phyloP scores from a whole-genome alignment of 2,113 vertebrate genomes.

The Malurus alboscapulatus region DNA sequence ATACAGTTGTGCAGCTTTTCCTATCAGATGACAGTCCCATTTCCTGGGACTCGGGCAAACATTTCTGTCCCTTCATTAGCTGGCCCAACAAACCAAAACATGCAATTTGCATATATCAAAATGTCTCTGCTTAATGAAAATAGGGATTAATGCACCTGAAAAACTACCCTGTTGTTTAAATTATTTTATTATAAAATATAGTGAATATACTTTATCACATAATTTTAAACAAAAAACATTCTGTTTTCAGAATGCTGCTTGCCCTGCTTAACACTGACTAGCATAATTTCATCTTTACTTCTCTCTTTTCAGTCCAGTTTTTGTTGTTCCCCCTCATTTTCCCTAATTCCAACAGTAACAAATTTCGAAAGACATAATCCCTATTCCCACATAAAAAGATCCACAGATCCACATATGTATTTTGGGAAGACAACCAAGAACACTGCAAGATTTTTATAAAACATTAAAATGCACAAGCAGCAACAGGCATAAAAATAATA shows the following conservation, averaged over 20 bases:
- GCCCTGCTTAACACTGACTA: neutral
- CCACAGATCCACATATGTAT: neutral
- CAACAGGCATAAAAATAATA: neutral
- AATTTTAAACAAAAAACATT: neutral
- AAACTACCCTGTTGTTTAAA: neutral
- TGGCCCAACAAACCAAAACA: neutral
- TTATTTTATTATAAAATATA: neutral
- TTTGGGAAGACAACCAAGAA: neutral
- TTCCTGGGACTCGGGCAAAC: neutral
- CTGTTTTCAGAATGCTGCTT: neutral
- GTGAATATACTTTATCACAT: neutral
- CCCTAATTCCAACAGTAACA: neutral
- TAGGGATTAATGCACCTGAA: neutral
- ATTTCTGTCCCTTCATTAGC: neutral
- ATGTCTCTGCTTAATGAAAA: neutral
- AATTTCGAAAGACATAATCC: neutral
- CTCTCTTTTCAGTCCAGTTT: neutral
- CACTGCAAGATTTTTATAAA: neutral
- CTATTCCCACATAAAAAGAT: neutral
- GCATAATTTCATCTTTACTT: neutral
- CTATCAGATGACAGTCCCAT: neutral
- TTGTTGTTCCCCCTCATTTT: neutral
- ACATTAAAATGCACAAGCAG: neutral
- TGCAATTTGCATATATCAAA: neutral
- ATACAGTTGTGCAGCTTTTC: neutral